Conservation (phyloP, 2,797 vertebrate genomes). For the Esox lucius region DNA sequence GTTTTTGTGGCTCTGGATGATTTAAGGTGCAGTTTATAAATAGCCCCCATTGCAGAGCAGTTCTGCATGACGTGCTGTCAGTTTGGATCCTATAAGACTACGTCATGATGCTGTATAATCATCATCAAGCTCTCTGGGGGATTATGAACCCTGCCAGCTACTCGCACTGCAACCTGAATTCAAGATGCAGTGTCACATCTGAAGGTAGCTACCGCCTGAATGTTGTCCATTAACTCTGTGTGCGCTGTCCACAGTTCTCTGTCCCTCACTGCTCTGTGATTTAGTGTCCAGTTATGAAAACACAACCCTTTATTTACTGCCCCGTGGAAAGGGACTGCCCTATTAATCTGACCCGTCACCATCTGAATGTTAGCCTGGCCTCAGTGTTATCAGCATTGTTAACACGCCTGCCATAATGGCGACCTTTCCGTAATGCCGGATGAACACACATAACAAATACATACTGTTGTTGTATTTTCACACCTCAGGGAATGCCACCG, state of each 20-base stretch:
- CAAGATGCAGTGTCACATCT: background rate
- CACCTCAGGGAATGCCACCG: constrained; percentile 8
- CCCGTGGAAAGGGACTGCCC: background rate
- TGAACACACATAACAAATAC: background rate
- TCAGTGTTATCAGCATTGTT: background rate
- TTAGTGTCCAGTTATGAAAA: background rate
- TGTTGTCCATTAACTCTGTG: background rate
- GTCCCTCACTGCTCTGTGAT: background rate
- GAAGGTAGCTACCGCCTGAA: background rate
- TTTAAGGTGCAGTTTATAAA: background rate
- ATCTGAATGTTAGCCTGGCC: background rate
- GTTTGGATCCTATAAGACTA: background rate
- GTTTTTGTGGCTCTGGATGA: background rate
- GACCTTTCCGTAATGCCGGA: background rate
- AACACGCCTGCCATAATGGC: background rate
- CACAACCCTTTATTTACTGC: background rate
- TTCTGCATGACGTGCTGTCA: background rate
- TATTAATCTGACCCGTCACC: background rate
- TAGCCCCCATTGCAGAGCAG: background rate
- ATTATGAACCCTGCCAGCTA: background rate
- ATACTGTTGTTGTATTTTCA: background rate
- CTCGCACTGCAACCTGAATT: background rate
- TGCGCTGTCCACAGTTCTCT: background rate
- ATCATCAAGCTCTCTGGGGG: background rate
- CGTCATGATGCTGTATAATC: constrained; percentile 2